These are phyloP conservation scores for Tursiops truncatus DNA, from an alignment of 2,113 vertebrate species.

Conservation along the genomic window DNA sequence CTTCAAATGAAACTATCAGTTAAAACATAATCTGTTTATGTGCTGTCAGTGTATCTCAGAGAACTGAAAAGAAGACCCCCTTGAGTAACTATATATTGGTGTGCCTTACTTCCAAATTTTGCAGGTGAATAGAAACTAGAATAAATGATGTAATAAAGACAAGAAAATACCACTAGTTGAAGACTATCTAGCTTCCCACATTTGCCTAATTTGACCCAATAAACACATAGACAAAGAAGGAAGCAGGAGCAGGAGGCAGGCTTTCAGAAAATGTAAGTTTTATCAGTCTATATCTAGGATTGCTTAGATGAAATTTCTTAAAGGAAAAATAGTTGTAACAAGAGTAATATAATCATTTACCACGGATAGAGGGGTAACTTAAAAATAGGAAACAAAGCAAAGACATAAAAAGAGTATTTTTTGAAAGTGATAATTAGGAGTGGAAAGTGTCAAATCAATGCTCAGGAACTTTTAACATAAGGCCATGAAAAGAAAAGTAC, in stretches of 20 bases:
- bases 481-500: neutral
- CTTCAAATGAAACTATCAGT: neutral
- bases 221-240: neutral
- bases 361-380: neutral
- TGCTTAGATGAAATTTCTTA: neutral
- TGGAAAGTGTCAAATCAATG: slow-evolving; percentile 15
- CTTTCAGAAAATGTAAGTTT: neutral
- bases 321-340: neutral
- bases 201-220: neutral
- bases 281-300: neutral
- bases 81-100: neutral
- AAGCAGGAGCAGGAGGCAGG: neutral
- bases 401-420: neutral
- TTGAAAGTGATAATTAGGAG: neutral
- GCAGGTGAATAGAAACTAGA: neutral
- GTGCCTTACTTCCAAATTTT: neutral
- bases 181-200: neutral
- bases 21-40: neutral
- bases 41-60: neutral
- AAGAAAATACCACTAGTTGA: neutral
- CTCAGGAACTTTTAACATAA: neutral
- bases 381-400: neutral
- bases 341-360: neutral
- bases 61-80: neutral
- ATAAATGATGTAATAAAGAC: neutral